These are phyloP conservation scores for Eulemur macaco DNA, from an alignment of 2,113 vertebrate species.

Conservation along the genomic window DNA sequence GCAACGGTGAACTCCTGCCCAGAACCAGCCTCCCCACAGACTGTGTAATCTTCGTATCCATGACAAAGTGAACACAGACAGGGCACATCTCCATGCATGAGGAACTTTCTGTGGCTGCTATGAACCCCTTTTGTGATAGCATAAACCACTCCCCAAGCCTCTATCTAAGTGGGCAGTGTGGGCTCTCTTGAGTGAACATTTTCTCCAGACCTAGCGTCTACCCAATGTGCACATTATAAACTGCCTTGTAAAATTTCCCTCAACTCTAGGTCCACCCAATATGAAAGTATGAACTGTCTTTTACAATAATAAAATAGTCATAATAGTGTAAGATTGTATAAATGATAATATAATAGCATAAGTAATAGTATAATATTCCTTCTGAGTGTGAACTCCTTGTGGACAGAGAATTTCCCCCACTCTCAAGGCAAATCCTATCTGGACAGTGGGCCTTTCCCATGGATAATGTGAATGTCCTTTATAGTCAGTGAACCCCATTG, in stretches of 20 bases:
- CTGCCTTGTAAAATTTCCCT: background rate
- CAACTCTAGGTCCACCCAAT: background rate
- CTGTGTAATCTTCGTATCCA: background rate
- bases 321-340: background rate
- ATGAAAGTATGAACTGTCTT: background rate
- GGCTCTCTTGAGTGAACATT: background rate
- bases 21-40: fast-evolving
- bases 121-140: background rate
- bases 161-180: background rate
- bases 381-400: background rate
- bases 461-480: background rate
- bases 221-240: background rate
- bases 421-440: background rate
- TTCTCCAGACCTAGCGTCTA: background rate
- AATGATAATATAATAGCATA: background rate
- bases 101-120: background rate
- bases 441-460: background rate
- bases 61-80: background rate
- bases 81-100: background rate
- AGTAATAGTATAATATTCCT: background rate
- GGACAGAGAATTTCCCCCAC: background rate
- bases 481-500: background rate
- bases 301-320: background rate
- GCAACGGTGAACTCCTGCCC: background rate
- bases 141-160: background rate